Evolutionary conservation across 2,888 invertebrate genomes (phyloP), one percentile per base, ranked within the genome.

Genomic region (Limenitis camilla): DNA sequence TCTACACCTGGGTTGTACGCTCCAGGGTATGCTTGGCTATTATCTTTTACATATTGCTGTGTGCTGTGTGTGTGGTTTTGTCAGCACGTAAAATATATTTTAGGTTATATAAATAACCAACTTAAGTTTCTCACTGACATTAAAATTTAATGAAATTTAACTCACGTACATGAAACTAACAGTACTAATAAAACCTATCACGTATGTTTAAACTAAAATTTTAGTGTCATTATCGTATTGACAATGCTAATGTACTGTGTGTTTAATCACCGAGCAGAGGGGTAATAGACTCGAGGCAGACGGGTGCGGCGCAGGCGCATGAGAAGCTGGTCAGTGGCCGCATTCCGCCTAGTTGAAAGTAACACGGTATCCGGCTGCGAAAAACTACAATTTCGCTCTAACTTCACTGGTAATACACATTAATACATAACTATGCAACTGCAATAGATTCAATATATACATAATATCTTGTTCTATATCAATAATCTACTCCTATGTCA

Each of bases 281-380:
- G 51, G 52, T 49, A 49, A 55, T 45, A 66, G 65, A 60, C 63
- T 55, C 53, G 59, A 53, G 59, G 70, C 66, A 72, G 74, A 72
- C 74, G 71, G 77, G 74, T 62, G 72, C 71, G 71, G 71, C 65
- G 68, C 54, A 63, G 69, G 67, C 69, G 74, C 72, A 71, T 68
- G 69, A 72, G 74, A 76, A 71, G 78, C 78, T 82, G 81, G 80
- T 72, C 81, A 76, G 66, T 82, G 85, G 81, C 86, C 85, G 85
- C 86, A 86, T 86, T 86, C 86, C 75, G 73, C 63, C 67, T 76
- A 79, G 79, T 85, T 84, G 85, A 86, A 86, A 86, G 85, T 82
- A 81, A 79, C 77, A 74, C 77, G 71, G 78, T 74, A 82, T 85
- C 85, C 85, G 86, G 80, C 81, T 79, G 82, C 81, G 78, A 83